Evolutionary conservation across 2,888 invertebrate species (phyloP).

Genomic region (Ctenicera cuprea): DNA sequence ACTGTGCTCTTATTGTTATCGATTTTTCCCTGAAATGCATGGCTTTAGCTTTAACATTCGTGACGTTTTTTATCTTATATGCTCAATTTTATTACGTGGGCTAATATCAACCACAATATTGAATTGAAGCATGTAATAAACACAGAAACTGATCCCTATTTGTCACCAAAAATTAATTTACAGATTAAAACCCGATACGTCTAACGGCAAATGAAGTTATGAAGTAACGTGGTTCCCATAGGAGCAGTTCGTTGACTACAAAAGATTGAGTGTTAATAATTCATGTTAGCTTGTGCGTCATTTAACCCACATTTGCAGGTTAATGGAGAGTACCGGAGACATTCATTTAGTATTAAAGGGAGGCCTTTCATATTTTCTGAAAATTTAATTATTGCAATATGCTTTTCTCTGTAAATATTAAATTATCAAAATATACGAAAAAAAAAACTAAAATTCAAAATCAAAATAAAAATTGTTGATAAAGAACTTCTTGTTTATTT

Average conservation of each 20-base stretch:
- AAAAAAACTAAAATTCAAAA: too few species aligned
- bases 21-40: constrained; percentile 1
- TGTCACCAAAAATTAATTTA: constrained; percentile 7
- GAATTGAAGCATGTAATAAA: neutral
- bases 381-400: neutral
- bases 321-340: constrained; percentile 11
- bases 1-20: neutral
- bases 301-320: constrained; percentile 13
- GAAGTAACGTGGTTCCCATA: constrained; percentile 25
- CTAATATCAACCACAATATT: neutral
- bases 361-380: constrained; percentile 1
- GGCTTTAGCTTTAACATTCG: neutral
- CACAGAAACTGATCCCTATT: neutral
- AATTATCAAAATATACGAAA: too few species aligned
- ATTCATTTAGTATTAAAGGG: constrained; percentile 15
- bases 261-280: constrained; percentile 26
- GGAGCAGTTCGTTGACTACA: constrained; percentile 30
- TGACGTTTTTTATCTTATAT: neutral
- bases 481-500: too few species aligned
- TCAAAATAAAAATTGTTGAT: too few species aligned
- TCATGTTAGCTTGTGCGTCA: constrained; percentile 18
- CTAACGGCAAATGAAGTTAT: constrained; percentile 17
- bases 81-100: too few species aligned
- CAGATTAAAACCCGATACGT: neutral
- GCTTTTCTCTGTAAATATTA: neutral